Base-by-base conservation (phyloP, 2,888 invertebrate genomes). In the Melipona bicolor region DNA sequence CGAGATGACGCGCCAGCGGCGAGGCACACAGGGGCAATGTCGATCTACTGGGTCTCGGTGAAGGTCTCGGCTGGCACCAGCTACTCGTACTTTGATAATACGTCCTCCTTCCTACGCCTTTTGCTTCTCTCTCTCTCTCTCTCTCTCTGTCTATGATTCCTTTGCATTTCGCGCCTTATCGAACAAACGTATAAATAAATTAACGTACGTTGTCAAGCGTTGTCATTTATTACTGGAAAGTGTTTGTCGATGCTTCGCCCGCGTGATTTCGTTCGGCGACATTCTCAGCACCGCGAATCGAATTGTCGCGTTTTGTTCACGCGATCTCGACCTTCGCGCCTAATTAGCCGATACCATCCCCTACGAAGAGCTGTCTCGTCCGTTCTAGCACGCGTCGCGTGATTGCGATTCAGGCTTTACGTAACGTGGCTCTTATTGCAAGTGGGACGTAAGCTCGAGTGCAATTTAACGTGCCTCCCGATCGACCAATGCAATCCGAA, bases 11-110 rank as follows among this genome's bases (percentile, higher is more conserved):
- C 15, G 13, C n/a, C 71, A 13, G 24, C 27, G 70, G 69, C 71
- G 15, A 72, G 56, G 62, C 62, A 81, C 86, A 88, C 94, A 93
- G 93, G 93, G 92, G 91, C 93, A 93, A 94, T 93, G 94, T 93
- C 93, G 94, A 93, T 81, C 92, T 93, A 93, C 92, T 93, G 89
- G 93, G 94, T 94, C 94, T 94, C 93, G 93, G 93, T 93, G 93
- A 93, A 93, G 93, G 93, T 93, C 92, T 91, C 90, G 87, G 88
- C 71, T 81, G 65, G 54, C 52, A 54, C 67, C 27, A 62, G 79
- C 73, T 79, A 77, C 81, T 80, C 88, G 88, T 87, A 85, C 64
- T 85, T 9, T 71, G 79, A 82, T 83, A 81, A 88, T 80, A 75
- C 84, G 72, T 83, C 83, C 81, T 56, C 43, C 69, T 81, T 36